phyloP scores from a whole-genome alignment of 1,140 invertebrate species.

The Leptopilina clavipes region DNA sequence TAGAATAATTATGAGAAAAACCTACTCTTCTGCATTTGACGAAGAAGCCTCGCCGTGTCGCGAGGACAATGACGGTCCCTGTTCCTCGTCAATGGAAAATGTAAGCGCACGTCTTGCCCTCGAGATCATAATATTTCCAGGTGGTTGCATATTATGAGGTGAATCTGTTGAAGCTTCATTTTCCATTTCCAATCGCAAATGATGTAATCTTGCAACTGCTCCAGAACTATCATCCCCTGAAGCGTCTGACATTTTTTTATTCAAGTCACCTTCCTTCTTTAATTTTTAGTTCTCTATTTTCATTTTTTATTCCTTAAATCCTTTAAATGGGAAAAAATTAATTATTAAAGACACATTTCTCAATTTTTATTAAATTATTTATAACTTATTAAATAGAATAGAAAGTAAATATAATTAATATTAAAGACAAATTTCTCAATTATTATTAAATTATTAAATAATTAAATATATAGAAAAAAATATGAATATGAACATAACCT shows the following conservation, averaged over 20 bases:
- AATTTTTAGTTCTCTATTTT: not conserved
- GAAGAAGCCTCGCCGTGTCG: conserved; percentile 55
- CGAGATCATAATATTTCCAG: conserved; percentile 57
- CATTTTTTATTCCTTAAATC: too few relatives aligned
- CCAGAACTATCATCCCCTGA: conserved; percentile 54
- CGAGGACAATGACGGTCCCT: conserved; percentile 48
- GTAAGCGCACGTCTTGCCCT: conserved; percentile 59
- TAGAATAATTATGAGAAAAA: not conserved
- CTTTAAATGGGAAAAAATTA: too few relatives aligned
- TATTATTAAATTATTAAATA: too few relatives aligned
- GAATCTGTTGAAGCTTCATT: conserved; percentile 47
- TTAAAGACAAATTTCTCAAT: too few relatives aligned
- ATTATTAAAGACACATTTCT: too few relatives aligned
- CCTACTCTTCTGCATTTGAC: conserved; percentile 61
- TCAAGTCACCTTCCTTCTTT: not conserved
- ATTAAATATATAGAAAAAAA: too few relatives aligned
- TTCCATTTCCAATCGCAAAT: conserved; percentile 50
- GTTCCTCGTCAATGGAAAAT: conserved; percentile 63
- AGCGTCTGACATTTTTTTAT: conserved; percentile 59
- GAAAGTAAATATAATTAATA: too few relatives aligned
- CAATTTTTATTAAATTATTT: too few relatives aligned
- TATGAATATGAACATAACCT: too few relatives aligned
- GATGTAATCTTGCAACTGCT: conserved; percentile 53
- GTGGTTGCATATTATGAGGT: conserved; percentile 60
- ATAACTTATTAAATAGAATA: too few relatives aligned